Evolutionary conservation across 2,113 vertebrate species (phyloP).

Genomic region (Electrona antarctica): DNA sequence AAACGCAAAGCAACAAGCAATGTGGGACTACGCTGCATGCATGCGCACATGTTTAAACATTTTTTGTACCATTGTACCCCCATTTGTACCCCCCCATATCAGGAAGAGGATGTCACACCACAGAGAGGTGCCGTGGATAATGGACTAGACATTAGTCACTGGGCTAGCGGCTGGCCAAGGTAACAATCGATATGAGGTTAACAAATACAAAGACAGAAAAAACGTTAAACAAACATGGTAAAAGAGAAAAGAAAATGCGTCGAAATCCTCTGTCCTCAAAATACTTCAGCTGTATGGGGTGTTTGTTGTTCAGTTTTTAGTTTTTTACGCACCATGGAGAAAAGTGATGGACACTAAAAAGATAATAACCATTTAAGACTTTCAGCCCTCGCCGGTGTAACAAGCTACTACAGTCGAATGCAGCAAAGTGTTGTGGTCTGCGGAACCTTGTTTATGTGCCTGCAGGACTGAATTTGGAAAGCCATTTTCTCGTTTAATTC

Average conservation of each 20-base stretch:
- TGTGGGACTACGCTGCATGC: too few species aligned
- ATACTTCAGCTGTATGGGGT: slow-evolving; percentile 17
- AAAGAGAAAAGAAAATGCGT: slow-evolving; percentile 27
- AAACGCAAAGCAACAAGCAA: too few species aligned
- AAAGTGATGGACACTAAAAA: background rate
- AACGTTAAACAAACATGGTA: slow-evolving; percentile 12
- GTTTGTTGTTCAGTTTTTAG: background rate
- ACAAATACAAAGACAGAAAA: slow-evolving; percentile 58
- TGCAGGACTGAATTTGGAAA: too few species aligned
- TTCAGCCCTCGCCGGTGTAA: background rate
- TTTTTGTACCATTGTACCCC: too few species aligned
- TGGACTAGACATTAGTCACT: slow-evolving; percentile 34
- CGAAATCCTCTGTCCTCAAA: background rate
- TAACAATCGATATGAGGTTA: slow-evolving; percentile 69
- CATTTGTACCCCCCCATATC: too few species aligned
- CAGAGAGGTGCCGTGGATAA: slow-evolving; percentile 58
- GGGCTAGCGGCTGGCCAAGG: slow-evolving; percentile 44
- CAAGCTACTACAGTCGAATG: background rate
- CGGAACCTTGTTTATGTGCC: too few species aligned
- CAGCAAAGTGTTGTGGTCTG: background rate
- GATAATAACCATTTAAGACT: background rate
- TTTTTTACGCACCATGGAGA: background rate
- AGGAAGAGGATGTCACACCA: slow-evolving; percentile 51
- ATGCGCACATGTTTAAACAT: too few species aligned
- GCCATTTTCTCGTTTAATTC: slow-evolving; percentile 18